Evolutionary conservation across 2,888 invertebrate genomes (phyloP), one percentile per base, ranked within the genome.

Genomic region (Epiblema foenella): DNA sequence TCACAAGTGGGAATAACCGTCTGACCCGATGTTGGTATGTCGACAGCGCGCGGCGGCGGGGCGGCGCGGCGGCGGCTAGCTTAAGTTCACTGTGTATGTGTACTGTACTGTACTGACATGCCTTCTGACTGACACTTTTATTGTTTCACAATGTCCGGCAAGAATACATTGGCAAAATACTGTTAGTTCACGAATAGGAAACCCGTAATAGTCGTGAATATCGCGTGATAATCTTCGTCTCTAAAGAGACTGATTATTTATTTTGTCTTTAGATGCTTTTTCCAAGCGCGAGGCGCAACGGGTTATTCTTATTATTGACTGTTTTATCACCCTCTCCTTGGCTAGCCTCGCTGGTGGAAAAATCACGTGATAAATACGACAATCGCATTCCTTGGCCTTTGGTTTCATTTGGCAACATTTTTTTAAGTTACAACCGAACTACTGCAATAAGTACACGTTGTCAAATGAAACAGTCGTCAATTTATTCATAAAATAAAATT

Each of bases 41-140:
- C 60, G 24, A 17, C 60, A 49, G 57, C 29, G 42, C 42, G 46
- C 7, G n/a, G 20, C 63, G 52, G 51, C 51, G 52, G 52, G 15
- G 63, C 51, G 52, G 51, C 7, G 63, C 62, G 62, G 18, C 63
- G 63, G 52, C 63, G 63, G 37, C 33, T 63, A 63, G 63, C 17
- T 12, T 63, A 63, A 63, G 63, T 10, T 52, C 18, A 20, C 51
- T 29, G 46, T 33, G 18, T 0, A 18, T 62, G 49, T 63, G 37
- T 17, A 57, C 15, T 42, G 42, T 46, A 46, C 46, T 46, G 5
- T 46, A 59, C 52, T 52, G 33, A 52, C n/a, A n/a, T 51, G 33
- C 46, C 51, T 63, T 15, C 52, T 63, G 52, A 63, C 63, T 17
- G 49, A 62, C 10, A 11, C 46, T n/a, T n/a, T 46, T 46, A 1